Percentiles rank a stretch among this genome's conserved stretches.
Conservation (phyloP, 2,888 invertebrate genomes). For the Synergus laeviventris region DNA sequence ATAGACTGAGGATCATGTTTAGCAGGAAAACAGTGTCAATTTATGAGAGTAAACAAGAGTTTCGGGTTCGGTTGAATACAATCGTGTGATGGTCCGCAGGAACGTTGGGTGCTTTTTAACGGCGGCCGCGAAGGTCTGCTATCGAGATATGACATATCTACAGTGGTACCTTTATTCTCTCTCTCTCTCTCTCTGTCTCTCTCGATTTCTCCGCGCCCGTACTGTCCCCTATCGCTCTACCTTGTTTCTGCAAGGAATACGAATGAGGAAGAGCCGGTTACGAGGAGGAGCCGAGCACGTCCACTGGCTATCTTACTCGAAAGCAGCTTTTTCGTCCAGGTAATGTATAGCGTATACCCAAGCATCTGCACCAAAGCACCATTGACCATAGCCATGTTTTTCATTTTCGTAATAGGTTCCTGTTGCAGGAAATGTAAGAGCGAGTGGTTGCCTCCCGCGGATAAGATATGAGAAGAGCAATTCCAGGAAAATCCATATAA, state of each 20-base stretch:
- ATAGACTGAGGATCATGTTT: conserved; percentile 26
- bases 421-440: no score
- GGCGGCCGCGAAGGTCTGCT: conserved; percentile 44
- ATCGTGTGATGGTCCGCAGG: conserved; percentile 26
- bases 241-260: conserved; percentile 47
- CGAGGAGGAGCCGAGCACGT: conserved; percentile 24
- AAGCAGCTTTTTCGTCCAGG: conserved; percentile 35
- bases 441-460: no score
- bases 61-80: conserved; percentile 21
- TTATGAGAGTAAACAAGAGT: not conserved
- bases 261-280: conserved; percentile 41
- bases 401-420: no score
- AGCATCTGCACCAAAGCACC: not conserved
- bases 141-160: conserved; percentile 46
- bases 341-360: conserved; percentile 7
- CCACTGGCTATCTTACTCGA: conserved; percentile 23
- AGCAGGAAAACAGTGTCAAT: not conserved
- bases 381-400: not conserved
- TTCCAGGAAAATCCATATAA: no score
- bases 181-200: no score
- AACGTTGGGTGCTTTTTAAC: conserved; percentile 43
- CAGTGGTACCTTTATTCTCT: conserved; percentile 36
- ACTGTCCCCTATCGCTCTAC: conserved; percentile 15
- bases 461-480: no score
- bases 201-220: conserved; percentile 10